A percentile compares a stretch with the other conserved stretches of the same genome.
Evolutionary conservation across 2,888 invertebrate species (phyloP).

Genomic region (Xylota segnis): DNA sequence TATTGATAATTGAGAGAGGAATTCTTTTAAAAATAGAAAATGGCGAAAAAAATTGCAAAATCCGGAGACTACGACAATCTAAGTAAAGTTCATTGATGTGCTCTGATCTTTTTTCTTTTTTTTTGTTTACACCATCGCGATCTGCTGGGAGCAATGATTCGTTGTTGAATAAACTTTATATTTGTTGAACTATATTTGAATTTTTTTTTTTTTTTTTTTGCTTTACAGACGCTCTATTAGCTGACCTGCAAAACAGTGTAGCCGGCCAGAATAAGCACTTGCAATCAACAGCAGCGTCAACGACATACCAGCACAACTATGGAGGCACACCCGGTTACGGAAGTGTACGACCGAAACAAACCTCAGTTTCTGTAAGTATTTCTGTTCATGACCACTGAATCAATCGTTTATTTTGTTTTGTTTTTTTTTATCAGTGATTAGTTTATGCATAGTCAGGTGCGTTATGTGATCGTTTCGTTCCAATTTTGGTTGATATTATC

Average conservation of each 20-base stretch:
- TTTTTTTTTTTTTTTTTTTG: slow-evolving; percentile 31
- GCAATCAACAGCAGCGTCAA: slow-evolving; percentile 78
- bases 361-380: slow-evolving; percentile 87
- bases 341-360: slow-evolving; percentile 90
- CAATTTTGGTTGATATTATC: slow-evolving; percentile 7
- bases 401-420: slow-evolving; percentile 28
- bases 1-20: slow-evolving; percentile 5
- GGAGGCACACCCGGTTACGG: slow-evolving; percentile 87
- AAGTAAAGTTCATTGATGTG: slow-evolving; percentile 77
- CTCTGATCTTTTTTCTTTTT: not conserved
- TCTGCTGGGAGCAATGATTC: not conserved
- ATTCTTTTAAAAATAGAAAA: slow-evolving; percentile 28
- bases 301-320: slow-evolving; percentile 82
- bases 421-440: slow-evolving; percentile 6
- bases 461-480: not conserved
- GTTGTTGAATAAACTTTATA: slow-evolving; percentile 20
- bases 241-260: slow-evolving; percentile 97
- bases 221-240: slow-evolving; percentile 95
- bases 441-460: slow-evolving; percentile 18
- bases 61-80: slow-evolving; percentile 83
- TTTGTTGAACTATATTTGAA: not conserved
- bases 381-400: not conserved
- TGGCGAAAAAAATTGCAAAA: slow-evolving; percentile 79
- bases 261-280: slow-evolving; percentile 85
- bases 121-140: not conserved